These are phyloP conservation scores for Scrobipalpa atriplicella DNA, from an alignment of 2,888 invertebrate species.

Conservation along the genomic window DNA sequence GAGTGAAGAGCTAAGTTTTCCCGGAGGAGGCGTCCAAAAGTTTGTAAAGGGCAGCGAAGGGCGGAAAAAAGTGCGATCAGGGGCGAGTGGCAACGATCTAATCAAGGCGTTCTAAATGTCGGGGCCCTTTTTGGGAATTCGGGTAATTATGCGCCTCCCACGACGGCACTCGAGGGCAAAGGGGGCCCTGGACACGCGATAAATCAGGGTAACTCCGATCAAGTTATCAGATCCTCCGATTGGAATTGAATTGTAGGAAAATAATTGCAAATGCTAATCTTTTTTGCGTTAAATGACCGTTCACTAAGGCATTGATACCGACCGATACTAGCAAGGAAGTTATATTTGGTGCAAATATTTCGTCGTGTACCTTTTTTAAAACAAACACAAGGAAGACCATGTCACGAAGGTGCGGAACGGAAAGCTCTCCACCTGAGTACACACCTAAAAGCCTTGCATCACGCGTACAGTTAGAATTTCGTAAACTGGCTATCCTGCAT, in stretches of 20 bases:
- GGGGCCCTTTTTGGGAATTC: constrained; percentile 50
- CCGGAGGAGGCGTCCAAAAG: constrained; percentile 32
- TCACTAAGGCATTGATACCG: neutral
- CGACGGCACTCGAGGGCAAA: constrained; percentile 49
- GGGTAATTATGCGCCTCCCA: constrained; percentile 63
- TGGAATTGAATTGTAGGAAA: neutral
- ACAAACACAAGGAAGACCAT: neutral
- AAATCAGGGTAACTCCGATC: constrained; percentile 68
- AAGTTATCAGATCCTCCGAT: constrained; percentile 45
- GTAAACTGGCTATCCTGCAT: constrained; percentile 60
- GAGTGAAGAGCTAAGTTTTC: constrained; percentile 31
- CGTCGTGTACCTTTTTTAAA: neutral
- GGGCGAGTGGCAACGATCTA: constrained; percentile 59
- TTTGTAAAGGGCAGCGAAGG: constrained; percentile 30
- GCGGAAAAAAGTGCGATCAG: constrained; percentile 34
- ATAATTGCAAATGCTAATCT: neutral
- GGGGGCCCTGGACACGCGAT: constrained; percentile 51
- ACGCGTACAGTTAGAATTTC: constrained; percentile 56
- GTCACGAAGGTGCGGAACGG: constrained; percentile 27
- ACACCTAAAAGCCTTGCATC: constrained; percentile 57
- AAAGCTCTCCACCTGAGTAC: constrained; percentile 62
- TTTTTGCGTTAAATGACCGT: neutral
- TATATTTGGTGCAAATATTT: neutral
- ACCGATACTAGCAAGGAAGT: neutral
- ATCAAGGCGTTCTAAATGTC: constrained; percentile 52